Base-by-base conservation (phyloP, 2,888 invertebrate genomes). In the Prenolepis imparis region DNA sequence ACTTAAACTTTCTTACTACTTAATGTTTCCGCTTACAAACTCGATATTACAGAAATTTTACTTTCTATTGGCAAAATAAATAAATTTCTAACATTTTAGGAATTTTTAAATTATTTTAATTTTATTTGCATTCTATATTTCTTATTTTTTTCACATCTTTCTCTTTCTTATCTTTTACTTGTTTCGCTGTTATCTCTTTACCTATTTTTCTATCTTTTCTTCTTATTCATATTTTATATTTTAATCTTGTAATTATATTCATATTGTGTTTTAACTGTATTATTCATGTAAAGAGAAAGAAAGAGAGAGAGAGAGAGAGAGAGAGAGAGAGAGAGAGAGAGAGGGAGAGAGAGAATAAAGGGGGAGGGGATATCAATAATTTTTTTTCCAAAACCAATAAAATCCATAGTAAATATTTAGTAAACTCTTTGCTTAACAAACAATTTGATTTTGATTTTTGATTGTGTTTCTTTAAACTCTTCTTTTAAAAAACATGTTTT, bases 11-110 rank as follows among this genome's bases (percentile, higher is more conserved):
- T 32, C 39, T 36, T 28, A 39, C n/a, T 66, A 36, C 8, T 66
- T 24, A 66, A 48, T 66, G 18, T 75, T 66, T 39, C 36, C 18
- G 8, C n/a, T 44, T 24, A 18, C 11, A 41, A 63, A 75, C 24
- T 63, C 4, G 21, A 74, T 28, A 28, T 21, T 52, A 70, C 21
- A 44, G n/a, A 52, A n/a, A 52, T 36, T 55, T 36, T 78, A 0
- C 18, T 41, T 28, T 44, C 4, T 44, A 59, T 61, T n/a, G 0
- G 3, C 3, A 73, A 41, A 24, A 39, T 18, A 39, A 8, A 28
- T 11, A 0, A 24, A 24, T 11, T 57, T 72, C 11, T 36, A 52
- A 52, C 8, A 52, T 52, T n/a, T 52, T n/a, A 52, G 1, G 1
- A 36, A 15, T 55, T 18, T 72, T 57, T 36, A n/a, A 12, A 70